Conservation (phyloP, 1,140 invertebrate genomes). For the Pantala flavescens region DNA sequence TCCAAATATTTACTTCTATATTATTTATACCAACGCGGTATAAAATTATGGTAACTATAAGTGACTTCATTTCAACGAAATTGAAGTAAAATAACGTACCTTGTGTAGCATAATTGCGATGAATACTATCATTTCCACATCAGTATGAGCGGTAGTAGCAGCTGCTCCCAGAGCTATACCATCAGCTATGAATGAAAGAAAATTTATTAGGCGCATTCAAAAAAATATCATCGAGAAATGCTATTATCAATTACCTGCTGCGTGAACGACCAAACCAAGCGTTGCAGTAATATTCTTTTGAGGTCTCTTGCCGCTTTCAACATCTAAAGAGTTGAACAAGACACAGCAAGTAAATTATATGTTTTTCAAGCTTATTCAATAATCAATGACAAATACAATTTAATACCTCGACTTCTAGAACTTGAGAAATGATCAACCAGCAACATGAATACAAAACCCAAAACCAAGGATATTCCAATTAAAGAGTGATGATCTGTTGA, state of each 20-base stretch:
- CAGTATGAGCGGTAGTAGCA: slow-evolving; percentile 84
- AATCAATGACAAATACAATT: slow-evolving; percentile 11
- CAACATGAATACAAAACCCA: slow-evolving; percentile 95
- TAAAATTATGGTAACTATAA: too few relatives aligned
- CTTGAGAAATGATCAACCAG: slow-evolving; percentile 74
- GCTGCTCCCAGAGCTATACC: slow-evolving; percentile 94
- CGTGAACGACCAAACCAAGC: slow-evolving; percentile 92
- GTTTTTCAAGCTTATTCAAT: slow-evolving; percentile 19
- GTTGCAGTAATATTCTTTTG: slow-evolving; percentile 83
- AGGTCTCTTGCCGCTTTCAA: slow-evolving; percentile 43
- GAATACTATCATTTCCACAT: slow-evolving; percentile 97
- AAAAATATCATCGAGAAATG: slow-evolving; percentile 15
- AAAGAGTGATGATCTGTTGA: slow-evolving; percentile 42
- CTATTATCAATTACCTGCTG: slow-evolving; percentile 51
- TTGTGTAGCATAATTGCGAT: slow-evolving; percentile 99
- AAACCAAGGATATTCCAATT: slow-evolving; percentile 64
- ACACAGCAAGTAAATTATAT: slow-evolving; percentile 34
- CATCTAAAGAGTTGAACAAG: slow-evolving; percentile 45
- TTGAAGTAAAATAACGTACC: slow-evolving; percentile 34
- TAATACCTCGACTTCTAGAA: slow-evolving; percentile 27
- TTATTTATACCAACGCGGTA: too few relatives aligned
- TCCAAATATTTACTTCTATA: too few relatives aligned
- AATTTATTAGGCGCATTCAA: slow-evolving; percentile 1
- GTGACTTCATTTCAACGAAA: too few relatives aligned
- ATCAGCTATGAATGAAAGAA: slow-evolving; percentile 57